Base-by-base conservation (phyloP, 1,140 invertebrate genomes). In the Camponotus floridanus region DNA sequence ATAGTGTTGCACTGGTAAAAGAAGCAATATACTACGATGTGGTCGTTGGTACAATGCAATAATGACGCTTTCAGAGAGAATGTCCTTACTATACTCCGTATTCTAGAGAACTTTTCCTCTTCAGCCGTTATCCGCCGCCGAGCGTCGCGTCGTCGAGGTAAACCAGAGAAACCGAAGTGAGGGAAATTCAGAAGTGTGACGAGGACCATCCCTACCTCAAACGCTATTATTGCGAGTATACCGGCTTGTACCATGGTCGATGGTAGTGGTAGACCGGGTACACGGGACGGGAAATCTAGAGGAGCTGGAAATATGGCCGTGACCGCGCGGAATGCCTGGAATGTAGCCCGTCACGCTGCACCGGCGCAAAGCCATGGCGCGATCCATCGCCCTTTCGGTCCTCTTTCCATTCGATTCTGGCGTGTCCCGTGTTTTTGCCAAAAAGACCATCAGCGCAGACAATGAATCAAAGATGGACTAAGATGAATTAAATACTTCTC, bases 271-370 rank as follows among this genome's bases (percentile, higher is more conserved):
- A 45, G 79, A 83, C 68, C 76, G 55, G 79, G 45, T 83, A 74
- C 57, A 71, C 68, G 84, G 87, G 87, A 88, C 86, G 88, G 76
- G 87, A 92, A 91, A 94, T 93, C 91, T 91, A 91, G 88, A 94
- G 93, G 92, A 95, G 94, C 92, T 93, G 92, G 91, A 95, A 94
- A 94, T 94, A 95, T 93, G 94, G 92, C 94, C 94, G 91, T 95
- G 94, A 95, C 94, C 94, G 94, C 92, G 88, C 85, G 94, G 94
- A 92, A 95, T 94, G 92, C 86, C 15, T 85, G 93, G 94, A 95
- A 95, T 95, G 94, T 93, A 93, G 94, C 92, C 93, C 94, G 93
- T 95, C 94, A 95, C 91, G 92, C 79, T 83, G 79, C 79, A 83
- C 90, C 90, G 89, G 89, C 87, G 91, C 88, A 88, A 91, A 90